These are phyloP conservation scores for Drosophila bocki DNA, from an alignment of 1,140 invertebrate species.

Conservation along the genomic window DNA sequence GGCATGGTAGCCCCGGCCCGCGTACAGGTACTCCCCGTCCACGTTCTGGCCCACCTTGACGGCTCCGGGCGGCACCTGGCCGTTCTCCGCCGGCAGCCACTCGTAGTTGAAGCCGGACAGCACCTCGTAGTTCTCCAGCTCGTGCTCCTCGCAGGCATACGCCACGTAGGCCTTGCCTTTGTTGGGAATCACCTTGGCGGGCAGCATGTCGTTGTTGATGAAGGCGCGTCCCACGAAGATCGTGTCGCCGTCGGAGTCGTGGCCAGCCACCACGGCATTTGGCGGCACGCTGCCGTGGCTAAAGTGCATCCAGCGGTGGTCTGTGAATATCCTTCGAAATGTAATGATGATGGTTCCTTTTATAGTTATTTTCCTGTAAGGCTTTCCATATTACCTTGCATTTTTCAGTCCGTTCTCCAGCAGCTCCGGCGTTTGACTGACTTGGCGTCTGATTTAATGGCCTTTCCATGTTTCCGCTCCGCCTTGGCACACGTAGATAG, in stretches of 20 bases:
- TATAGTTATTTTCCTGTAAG: too few species aligned
- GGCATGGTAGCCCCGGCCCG: slow-evolving; percentile 87
- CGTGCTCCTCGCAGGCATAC: slow-evolving; percentile 64
- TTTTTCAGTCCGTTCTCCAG: slow-evolving; percentile 27
- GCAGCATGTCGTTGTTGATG: slow-evolving; percentile 90
- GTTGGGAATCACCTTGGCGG: slow-evolving; percentile 90
- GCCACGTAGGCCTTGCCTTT: slow-evolving; percentile 79
- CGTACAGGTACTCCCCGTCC: slow-evolving; percentile 88
- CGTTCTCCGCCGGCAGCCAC: slow-evolving; percentile 86
- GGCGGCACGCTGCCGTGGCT: slow-evolving; percentile 67
- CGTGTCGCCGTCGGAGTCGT: slow-evolving; percentile 89
- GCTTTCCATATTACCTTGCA: slow-evolving; percentile 84
- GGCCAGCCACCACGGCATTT: slow-evolving; percentile 89
- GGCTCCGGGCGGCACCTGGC: slow-evolving; percentile 86
- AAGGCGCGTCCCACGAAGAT: slow-evolving; percentile 91
- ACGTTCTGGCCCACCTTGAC: slow-evolving; percentile 87
- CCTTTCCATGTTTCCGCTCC: slow-evolving; percentile 89
- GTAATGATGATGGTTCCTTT: too few species aligned
- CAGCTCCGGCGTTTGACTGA: slow-evolving; percentile 18
- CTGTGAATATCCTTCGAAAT: slow-evolving; percentile 16
- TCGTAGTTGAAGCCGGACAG: slow-evolving; percentile 85
- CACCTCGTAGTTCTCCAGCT: slow-evolving; percentile 82
- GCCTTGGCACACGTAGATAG: slow-evolving; percentile 7
- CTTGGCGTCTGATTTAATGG: slow-evolving; percentile 84
- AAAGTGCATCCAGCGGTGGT: slow-evolving; percentile 66